Evolutionary conservation across 2,888 invertebrate genomes (phyloP), one percentile per base, ranked within the genome.

Genomic region (Liopterus haemorrhoidalis): DNA sequence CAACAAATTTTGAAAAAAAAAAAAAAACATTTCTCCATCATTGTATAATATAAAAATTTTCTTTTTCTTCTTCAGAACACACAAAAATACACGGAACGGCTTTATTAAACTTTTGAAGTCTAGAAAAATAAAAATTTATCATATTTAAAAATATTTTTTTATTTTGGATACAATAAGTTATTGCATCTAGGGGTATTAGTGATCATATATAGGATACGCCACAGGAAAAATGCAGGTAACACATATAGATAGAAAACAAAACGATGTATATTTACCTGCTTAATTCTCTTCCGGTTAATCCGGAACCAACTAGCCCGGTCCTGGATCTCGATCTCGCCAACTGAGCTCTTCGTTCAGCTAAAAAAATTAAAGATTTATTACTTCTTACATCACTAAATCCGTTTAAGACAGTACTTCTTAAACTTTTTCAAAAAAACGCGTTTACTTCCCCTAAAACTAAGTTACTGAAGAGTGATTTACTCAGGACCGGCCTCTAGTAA

Each of bases 311-410:
- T 41, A 89, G 71, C 16, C 88, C 85, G 25, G 87, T 85, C 53
- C 93, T 72, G 19, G 92, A 93, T 56, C 93, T 73, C 53, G 91
- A 91, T 56, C 93, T 71, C 58, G 88, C 90, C 54, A 94, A 70
- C 68, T 92, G 92, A 11, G 93, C 93, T 66, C 93, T 74, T 63
- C 92, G 74, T 70, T 94, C 93, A 65, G 92, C 93, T 88, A 71
- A 15, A 68, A 63, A 62, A 33, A 9, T 38, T 24, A 46, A 24
- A 32, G n/a, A n/a, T n/a, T n/a, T n/a, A n/a, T n/a, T n/a, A n/a
- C n/a, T n/a, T n/a, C n/a, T n/a, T 35, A 18, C 12, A 35, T n/a
- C 9, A 33, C 5, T 15, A 15, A 28, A 41, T 19, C 6, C 11
- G n/a, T 12, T 6, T 14, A 11, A 38, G 14, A 16, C 12, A 6